phyloP scores from a whole-genome alignment of 2,113 vertebrate genomes.

The Cichladusa arquata region DNA sequence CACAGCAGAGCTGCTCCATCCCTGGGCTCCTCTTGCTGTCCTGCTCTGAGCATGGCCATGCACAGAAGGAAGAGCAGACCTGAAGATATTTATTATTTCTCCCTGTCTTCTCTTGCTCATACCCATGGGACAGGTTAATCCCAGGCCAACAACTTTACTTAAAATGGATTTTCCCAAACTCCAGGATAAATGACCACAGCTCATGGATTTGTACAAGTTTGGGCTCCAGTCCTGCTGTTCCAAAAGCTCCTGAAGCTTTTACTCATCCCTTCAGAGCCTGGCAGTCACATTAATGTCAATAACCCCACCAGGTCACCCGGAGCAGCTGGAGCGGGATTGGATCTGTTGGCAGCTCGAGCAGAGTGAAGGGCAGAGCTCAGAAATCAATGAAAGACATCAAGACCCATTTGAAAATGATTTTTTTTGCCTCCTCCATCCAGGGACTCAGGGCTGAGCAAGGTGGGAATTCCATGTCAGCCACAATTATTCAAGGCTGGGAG shows the following conservation, averaged over 20 bases:
- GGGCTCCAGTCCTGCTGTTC: not conserved
- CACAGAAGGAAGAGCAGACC: not conserved
- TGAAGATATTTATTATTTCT: not conserved
- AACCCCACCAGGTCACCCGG: not conserved
- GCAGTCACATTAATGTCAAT: not conserved
- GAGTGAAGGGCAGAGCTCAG: not conserved
- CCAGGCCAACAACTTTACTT: not conserved
- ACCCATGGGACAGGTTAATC: not conserved
- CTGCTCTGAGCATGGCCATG: not conserved
- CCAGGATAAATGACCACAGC: not conserved
- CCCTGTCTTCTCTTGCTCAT: not conserved
- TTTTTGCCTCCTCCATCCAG: not conserved
- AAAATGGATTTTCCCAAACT: not conserved
- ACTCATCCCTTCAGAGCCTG: not conserved
- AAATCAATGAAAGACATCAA: not conserved
- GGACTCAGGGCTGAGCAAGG: not conserved
- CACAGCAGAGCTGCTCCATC: not conserved
- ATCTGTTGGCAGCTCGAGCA: not conserved
- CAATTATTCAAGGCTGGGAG: not conserved
- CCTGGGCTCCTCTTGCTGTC: not conserved
- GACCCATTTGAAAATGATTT: not conserved
- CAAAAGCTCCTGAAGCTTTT: not conserved
- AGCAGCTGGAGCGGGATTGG: not conserved
- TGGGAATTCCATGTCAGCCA: not conserved
- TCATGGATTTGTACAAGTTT: not conserved